A percentile compares a stretch with the other conserved stretches of the same genome.
These are phyloP conservation scores for Panopea generosa DNA, from an alignment of 2,888 invertebrate genomes.

Conservation along the genomic window DNA sequence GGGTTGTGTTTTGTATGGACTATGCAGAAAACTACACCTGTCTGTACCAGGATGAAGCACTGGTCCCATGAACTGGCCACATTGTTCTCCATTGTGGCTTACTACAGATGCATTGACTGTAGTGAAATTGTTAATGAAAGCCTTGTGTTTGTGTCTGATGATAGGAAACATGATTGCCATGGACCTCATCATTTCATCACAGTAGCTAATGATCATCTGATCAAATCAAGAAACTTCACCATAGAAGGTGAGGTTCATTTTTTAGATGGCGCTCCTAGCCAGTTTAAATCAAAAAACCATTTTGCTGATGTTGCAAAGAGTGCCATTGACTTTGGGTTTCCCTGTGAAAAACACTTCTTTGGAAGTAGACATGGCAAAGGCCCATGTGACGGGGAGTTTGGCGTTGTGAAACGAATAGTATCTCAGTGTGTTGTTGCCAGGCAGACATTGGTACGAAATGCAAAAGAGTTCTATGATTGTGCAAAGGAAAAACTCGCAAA, in stretches of 20 bases:
- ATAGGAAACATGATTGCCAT: conserved; percentile 24
- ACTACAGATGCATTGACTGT: conserved; percentile 7
- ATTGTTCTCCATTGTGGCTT: conserved; percentile 13
- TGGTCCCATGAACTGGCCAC: conserved; percentile 23
- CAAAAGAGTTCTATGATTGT: conserved; percentile 12
- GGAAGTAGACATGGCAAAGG: no score
- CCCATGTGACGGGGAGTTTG: no score
- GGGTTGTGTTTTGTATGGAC: conserved; percentile 24
- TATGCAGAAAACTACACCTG: conserved; percentile 40
- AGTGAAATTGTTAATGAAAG: conserved; percentile 12
- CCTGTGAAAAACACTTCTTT: conserved; percentile 1
- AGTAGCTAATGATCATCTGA: conserved; percentile 8
- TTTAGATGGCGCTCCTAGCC: conserved; percentile 14
- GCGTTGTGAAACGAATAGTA: conserved; percentile 12
- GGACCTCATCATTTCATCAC: conserved; percentile 15
- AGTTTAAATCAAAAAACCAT: conserved; percentile 5
- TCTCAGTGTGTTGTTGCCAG: neutral
- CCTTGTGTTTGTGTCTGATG: conserved; percentile 20
- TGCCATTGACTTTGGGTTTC: neutral
- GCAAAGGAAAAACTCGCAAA: conserved; percentile 11
- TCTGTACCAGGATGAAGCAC: conserved; percentile 39
- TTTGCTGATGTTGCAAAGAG: conserved; percentile 2
- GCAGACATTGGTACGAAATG: neutral
- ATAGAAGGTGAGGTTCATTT: conserved; percentile 15
- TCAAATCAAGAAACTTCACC: no score